Evolutionary conservation across 2,797 vertebrate genomes (phyloP), one percentile per base, ranked within the genome.

Genomic region (Orientallactaga sibirica): DNA sequence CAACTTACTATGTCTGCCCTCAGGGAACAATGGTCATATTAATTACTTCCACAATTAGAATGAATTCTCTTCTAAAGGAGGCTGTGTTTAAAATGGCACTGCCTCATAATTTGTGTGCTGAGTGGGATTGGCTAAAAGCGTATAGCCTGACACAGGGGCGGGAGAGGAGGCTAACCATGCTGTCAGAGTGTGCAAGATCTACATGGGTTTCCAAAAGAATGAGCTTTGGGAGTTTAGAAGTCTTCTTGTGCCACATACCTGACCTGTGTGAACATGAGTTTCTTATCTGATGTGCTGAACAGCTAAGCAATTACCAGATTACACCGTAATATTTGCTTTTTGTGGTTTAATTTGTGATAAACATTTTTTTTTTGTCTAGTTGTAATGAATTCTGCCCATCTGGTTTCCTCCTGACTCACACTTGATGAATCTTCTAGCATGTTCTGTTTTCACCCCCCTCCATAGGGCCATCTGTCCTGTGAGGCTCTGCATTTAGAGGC

Each of bases 281-380:
- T 66, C 75, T 92, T 90, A 88, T 92, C 87, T 82, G 75, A 43
- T 95, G 94, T 88, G n/a, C 24, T 48, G 41, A 64, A 43, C 55
- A 75, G 67, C 58, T 24, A 76, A 70, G n/a, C 88, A 85, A 93
- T 94, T 74, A 71, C 48, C 66, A 43, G 4, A 37, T 62, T 67
- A 20, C 9, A 33, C 3, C 67, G 7, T 33, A 66, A 41, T 41
- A 2, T 74, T 68, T 92, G 62, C 55, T 29, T 25, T 29, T 85
- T 70, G 70, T 94, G 52, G 16, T 20, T 85, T 87, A 48, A 64
- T n/a, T 86, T 71, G 22, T 37, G n/a, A 43, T 37, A 86, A 86
- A 88, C 67, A n/a, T 19, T 58, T 55, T 86, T 87, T 48, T 48
- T 48, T 48, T 48, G 73, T n/a, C 73, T 19, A 43, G 29, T 24